Percentiles rank a stretch among this genome's conserved stretches.
Evolutionary conservation across 2,888 invertebrate genomes (phyloP).

Genomic region (Thysanoteuthis rhombus): DNA sequence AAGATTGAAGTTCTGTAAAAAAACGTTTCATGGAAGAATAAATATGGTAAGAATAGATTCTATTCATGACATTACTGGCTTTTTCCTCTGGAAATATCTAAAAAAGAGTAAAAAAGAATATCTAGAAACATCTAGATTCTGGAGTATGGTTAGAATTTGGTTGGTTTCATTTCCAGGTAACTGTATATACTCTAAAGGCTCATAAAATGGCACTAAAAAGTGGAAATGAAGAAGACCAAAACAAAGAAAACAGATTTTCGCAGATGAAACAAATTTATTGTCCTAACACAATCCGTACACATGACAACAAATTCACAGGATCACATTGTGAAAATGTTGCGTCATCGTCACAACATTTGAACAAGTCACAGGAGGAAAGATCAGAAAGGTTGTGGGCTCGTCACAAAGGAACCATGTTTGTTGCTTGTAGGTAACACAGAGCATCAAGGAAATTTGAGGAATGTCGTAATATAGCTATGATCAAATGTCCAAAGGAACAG

Average conservation of each 20-base stretch:
- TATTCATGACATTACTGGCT: too few relatives aligned
- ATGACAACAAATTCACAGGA: constrained; percentile 1
- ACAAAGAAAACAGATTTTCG: background rate
- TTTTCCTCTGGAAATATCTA: too few relatives aligned
- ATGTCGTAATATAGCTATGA: background rate
- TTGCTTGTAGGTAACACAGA: background rate
- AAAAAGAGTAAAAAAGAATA: too few relatives aligned
- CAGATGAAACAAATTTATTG: background rate
- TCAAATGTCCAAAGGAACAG: too few relatives aligned
- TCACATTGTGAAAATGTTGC: background rate
- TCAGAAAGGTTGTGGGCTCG: background rate
- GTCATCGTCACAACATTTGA: background rate
- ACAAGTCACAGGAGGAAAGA: background rate
- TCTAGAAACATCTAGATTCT: too few relatives aligned
- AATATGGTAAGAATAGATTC: too few relatives aligned
- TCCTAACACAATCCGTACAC: background rate
- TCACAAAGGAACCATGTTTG: background rate
- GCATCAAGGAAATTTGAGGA: background rate
- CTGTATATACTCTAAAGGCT: too few relatives aligned
- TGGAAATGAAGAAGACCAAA: background rate
- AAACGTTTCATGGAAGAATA: too few relatives aligned
- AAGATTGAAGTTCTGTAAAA: too few relatives aligned
- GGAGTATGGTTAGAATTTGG: too few relatives aligned
- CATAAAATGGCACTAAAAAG: too few relatives aligned
- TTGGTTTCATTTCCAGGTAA: too few relatives aligned